These are phyloP conservation scores for Lytechinus pictus DNA, from an alignment of 35 echinoderm and acorn worm species.

Conservation along the genomic window DNA sequence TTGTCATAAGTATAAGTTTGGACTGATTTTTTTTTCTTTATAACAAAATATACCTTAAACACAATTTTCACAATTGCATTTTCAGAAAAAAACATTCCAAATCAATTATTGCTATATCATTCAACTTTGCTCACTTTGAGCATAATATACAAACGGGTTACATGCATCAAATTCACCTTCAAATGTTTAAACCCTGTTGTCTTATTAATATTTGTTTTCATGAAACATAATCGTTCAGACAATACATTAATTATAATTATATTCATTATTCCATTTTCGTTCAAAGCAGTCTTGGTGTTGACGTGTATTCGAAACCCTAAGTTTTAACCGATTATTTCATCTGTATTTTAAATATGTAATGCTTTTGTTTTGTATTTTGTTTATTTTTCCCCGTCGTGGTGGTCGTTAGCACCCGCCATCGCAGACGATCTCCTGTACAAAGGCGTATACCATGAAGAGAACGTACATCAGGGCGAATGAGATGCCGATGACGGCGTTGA, in stretches of 20 bases:
- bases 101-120: background rate
- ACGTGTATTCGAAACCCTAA: no score
- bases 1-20: no score
- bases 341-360: background rate
- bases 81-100: background rate
- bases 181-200: background rate
- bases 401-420: slow-evolving; percentile 70
- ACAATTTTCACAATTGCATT: background rate
- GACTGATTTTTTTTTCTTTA: no score
- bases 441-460: slow-evolving; percentile 85
- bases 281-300: background rate
- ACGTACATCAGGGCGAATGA: slow-evolving; percentile 81
- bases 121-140: background rate
- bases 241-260: background rate
- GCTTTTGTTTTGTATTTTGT: background rate
- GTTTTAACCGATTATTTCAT: background rate
- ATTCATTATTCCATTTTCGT: background rate
- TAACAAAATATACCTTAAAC: no score
- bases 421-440: slow-evolving; percentile 87
- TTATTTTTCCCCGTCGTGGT: background rate
- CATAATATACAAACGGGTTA: background rate
- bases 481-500: slow-evolving; percentile 84
- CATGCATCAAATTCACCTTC: background rate
- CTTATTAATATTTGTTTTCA: background rate
- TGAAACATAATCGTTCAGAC: background rate